These are phyloP conservation scores for Acanthurus leucopareius DNA, from an alignment of 2,797 vertebrate species.

Conservation along the genomic window DNA sequence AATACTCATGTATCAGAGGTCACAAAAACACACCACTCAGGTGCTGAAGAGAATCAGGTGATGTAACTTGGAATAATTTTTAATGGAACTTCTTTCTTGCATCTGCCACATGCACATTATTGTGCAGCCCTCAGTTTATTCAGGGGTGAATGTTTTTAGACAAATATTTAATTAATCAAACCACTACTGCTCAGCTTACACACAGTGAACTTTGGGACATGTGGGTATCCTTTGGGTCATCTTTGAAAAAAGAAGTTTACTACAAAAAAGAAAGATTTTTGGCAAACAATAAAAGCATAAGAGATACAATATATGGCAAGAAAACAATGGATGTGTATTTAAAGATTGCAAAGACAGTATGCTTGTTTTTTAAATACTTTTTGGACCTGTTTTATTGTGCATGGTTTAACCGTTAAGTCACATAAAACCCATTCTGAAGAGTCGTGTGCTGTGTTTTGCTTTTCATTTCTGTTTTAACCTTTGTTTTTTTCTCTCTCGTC, in stretches of 20 bases:
- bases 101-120: no score
- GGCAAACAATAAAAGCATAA: no score
- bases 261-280: neutral
- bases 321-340: no score
- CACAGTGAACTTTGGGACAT: neutral
- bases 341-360: conserved; percentile 1
- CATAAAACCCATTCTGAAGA: conserved; percentile 4
- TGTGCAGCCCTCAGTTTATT: neutral
- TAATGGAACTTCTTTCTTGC: no score
- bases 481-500: conserved; percentile 63
- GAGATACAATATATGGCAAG: no score
- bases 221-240: neutral
- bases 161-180: neutral
- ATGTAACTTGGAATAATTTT: no score
- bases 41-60: no score
- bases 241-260: neutral
- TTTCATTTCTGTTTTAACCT: conserved; percentile 58
- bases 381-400: no score
- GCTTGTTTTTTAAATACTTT: neutral
- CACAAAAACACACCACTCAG: no score
- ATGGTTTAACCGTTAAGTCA: neutral
- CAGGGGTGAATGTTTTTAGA: neutral
- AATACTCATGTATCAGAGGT: no score
- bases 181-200: neutral
- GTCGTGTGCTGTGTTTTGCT: conserved; percentile 19